Evolutionary conservation across 2,113 vertebrate species (phyloP).

Genomic region (Aspiorhynchus laticeps): DNA sequence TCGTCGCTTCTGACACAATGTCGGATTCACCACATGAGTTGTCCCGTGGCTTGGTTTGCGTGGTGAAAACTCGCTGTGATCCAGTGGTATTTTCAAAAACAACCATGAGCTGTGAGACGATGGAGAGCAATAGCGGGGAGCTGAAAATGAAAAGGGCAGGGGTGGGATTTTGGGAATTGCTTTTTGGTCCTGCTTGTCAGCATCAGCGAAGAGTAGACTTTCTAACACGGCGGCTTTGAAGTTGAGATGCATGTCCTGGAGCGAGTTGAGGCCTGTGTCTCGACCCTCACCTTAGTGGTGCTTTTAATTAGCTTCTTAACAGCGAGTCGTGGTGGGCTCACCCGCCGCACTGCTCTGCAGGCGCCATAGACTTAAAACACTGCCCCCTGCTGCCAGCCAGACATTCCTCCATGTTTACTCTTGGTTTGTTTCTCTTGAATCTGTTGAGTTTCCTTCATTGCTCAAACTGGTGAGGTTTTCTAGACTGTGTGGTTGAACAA

Average conservation of each 20-base stretch:
- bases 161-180: conserved; percentile 38
- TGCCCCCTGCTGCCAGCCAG: conserved; percentile 64
- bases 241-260: conserved; percentile 54
- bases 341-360: conserved; percentile 51
- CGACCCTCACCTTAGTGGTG: conserved; percentile 61
- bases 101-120: conserved; percentile 38
- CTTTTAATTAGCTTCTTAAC: conserved; percentile 69
- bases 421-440: not conserved
- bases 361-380: conserved; percentile 62
- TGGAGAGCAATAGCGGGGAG: conserved; percentile 13
- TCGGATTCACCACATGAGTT: conserved; percentile 34
- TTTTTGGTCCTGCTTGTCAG: conserved; percentile 60
- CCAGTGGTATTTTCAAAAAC: conserved; percentile 29
- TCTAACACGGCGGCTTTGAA: conserved; percentile 50
- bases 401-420: conserved; percentile 48
- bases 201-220: conserved; percentile 64
- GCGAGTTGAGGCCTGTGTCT: conserved; percentile 55
- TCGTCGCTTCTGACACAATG: conserved; percentile 40
- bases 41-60: conserved; percentile 3
- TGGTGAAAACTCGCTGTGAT: conserved; percentile 8
- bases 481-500: not conserved
- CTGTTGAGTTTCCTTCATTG: not conserved
- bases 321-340: conserved; percentile 32
- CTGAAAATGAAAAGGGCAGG: conserved; percentile 34
- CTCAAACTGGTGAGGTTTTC: not conserved